phyloP scores from a whole-genome alignment of 2,113 vertebrate genomes.

The Speoplatyrhinus poulsoni region DNA sequence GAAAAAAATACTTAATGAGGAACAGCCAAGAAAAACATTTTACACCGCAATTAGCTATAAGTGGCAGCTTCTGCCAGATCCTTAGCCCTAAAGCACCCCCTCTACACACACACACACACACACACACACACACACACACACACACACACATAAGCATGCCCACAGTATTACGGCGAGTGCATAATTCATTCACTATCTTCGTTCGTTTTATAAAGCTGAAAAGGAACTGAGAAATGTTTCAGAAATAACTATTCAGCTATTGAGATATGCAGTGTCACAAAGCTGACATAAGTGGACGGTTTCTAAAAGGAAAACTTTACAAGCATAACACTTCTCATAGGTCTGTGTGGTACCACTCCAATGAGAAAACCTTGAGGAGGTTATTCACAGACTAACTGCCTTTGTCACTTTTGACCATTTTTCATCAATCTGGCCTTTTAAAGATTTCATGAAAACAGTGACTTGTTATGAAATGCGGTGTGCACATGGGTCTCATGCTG shows the following conservation, averaged over 20 bases:
- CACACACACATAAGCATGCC: background rate
- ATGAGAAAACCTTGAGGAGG: slow-evolving; percentile 45
- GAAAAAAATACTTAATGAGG: slow-evolving; percentile 52
- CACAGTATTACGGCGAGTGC: slow-evolving; percentile 29
- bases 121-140: background rate
- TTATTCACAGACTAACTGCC: slow-evolving; percentile 23
- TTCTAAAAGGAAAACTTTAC: slow-evolving; percentile 64
- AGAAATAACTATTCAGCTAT: slow-evolving; percentile 66
- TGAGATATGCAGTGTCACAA: slow-evolving; percentile 65
- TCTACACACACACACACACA: background rate
- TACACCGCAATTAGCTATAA: slow-evolving; percentile 48
- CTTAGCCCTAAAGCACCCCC: slow-evolving; percentile 25
- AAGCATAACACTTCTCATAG: slow-evolving; percentile 13
- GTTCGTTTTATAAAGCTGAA: slow-evolving; percentile 39
- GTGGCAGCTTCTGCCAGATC: slow-evolving; percentile 26
- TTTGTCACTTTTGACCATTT: no score
- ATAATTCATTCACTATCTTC: slow-evolving; percentile 28
- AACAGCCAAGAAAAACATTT: slow-evolving; percentile 53
- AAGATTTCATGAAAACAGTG: no score
- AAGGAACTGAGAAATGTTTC: slow-evolving; percentile 47
- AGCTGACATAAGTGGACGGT: slow-evolving; percentile 60
- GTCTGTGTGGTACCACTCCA: slow-evolving; percentile 5
- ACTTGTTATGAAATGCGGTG: slow-evolving; percentile 3
- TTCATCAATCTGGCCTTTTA: no score
- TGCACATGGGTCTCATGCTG: slow-evolving; percentile 11